A percentile compares a stretch with the other conserved stretches of the same genome.
phyloP scores from a whole-genome alignment of 2,888 invertebrate genomes.

The Brachycybe producta region DNA sequence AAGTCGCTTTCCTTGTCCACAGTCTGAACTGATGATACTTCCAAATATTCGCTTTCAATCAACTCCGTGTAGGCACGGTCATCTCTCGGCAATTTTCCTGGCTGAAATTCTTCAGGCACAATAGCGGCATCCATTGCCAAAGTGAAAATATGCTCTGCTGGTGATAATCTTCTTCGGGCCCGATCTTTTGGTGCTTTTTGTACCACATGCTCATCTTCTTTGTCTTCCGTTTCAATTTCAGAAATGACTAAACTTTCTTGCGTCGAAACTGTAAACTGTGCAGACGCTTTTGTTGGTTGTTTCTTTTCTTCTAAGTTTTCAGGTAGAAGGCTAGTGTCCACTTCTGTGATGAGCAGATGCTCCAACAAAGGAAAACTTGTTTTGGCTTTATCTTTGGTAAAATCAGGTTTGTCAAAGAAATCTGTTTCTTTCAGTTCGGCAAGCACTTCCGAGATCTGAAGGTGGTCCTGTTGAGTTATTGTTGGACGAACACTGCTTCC shows the following conservation, averaged over 20 bases:
- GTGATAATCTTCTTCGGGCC: slow-evolving; percentile 10
- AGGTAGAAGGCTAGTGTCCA: slow-evolving; percentile 22
- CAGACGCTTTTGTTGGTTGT: slow-evolving; percentile 8
- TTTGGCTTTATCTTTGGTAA: slow-evolving; percentile 22
- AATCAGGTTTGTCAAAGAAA: slow-evolving; percentile 7
- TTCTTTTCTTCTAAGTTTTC: slow-evolving; percentile 11
- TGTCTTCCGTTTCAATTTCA: slow-evolving; percentile 16
- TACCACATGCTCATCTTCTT: slow-evolving; percentile 2
- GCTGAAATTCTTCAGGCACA: slow-evolving; percentile 4
- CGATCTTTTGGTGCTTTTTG: slow-evolving; percentile 8
- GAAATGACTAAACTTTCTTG: slow-evolving; percentile 16
- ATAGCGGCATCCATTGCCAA: background rate
- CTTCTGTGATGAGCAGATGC: slow-evolving; percentile 29
- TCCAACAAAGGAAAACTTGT: slow-evolving; percentile 22
- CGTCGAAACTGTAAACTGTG: background rate
- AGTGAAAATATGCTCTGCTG: slow-evolving; percentile 19
- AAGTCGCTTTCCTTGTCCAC: slow-evolving; percentile 32
- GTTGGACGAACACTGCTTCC: slow-evolving; percentile 21
- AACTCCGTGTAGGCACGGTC: slow-evolving; percentile 35
- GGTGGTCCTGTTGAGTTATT: slow-evolving; percentile 25
- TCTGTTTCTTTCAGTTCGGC: slow-evolving; percentile 8
- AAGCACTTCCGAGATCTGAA: slow-evolving; percentile 23
- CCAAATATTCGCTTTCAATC: slow-evolving; percentile 31
- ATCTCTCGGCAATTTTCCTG: slow-evolving; percentile 35
- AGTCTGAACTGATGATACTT: slow-evolving; percentile 35